A percentile compares a stretch with the other conserved stretches of the same genome.
These are phyloP conservation scores for Mesorhabditis sp. DNA, from an alignment of 2,888 invertebrate species.

Conservation along the genomic window DNA sequence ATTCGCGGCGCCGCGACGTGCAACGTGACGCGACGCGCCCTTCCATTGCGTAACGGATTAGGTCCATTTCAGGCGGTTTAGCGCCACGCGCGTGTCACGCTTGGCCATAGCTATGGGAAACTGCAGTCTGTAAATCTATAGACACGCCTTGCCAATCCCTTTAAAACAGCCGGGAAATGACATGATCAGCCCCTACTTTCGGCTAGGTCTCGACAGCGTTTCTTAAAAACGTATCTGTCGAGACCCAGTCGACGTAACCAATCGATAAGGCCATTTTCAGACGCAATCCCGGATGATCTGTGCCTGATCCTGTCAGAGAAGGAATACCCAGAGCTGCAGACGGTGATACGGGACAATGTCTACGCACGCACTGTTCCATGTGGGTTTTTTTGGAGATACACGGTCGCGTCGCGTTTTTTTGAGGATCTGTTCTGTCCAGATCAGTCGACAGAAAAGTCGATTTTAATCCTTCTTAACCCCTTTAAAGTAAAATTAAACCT, in stretches of 20 bases:
- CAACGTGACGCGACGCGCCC: too few species aligned
- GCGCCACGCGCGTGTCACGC: too few species aligned
- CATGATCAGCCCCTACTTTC: too few species aligned
- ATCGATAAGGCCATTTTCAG: constrained; percentile 16
- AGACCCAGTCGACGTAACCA: too few species aligned
- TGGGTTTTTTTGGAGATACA: constrained; percentile 30
- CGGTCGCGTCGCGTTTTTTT: background rate
- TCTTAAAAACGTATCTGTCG: too few species aligned
- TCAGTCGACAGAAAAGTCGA: too few species aligned
- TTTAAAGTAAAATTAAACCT: background rate
- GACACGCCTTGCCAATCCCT: background rate
- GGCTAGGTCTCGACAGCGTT: too few species aligned
- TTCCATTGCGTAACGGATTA: too few species aligned
- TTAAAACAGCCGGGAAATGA: too few species aligned
- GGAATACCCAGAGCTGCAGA: constrained; percentile 63
- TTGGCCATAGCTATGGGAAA: background rate
- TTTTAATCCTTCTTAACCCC: background rate
- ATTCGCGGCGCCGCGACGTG: too few species aligned
- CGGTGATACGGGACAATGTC: constrained; percentile 69
- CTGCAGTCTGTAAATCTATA: background rate
- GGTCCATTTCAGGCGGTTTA: too few species aligned
- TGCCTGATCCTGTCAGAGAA: constrained; percentile 42
- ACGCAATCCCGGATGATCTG: constrained; percentile 37
- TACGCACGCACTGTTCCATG: constrained; percentile 68
- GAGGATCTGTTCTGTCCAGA: background rate